Evolutionary conservation across 2,888 invertebrate genomes (phyloP).

Genomic region (Prosopocoilus inquinatus): DNA sequence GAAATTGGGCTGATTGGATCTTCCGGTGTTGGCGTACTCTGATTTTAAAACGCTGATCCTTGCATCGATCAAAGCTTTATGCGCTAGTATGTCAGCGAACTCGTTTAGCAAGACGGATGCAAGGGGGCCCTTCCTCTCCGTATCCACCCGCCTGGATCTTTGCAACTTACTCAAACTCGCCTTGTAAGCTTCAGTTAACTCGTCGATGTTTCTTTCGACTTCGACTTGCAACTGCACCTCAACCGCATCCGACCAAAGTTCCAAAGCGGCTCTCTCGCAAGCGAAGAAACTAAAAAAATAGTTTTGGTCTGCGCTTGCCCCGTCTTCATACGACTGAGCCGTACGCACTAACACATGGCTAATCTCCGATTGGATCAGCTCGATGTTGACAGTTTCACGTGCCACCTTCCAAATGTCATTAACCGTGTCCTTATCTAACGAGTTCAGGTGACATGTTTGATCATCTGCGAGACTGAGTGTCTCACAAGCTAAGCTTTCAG

Average conservation of each 20-base stretch:
- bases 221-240: constrained; percentile 69
- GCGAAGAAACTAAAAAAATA: constrained; percentile 64
- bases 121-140: constrained; percentile 52
- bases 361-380: constrained; percentile 75
- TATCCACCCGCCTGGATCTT: constrained; percentile 50
- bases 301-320: constrained; percentile 52
- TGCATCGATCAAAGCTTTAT: constrained; percentile 74
- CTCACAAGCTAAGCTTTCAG: constrained; percentile 68
- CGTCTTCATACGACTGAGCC: constrained; percentile 66
- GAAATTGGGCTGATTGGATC: constrained; percentile 17
- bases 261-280: constrained; percentile 67
- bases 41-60: constrained; percentile 63
- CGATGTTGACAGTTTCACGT: constrained; percentile 70
- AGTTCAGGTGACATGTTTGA: constrained; percentile 50
- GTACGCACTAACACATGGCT: constrained; percentile 70
- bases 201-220: constrained; percentile 68
- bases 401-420: constrained; percentile 75
- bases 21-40: constrained; percentile 24
- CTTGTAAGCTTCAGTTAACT: constrained; percentile 67
- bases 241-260: constrained; percentile 73
- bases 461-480: constrained; percentile 61
- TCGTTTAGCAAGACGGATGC: constrained; percentile 58
- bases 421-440: constrained; percentile 64
- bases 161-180: constrained; percentile 61
- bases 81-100: constrained; percentile 70